Conservation (phyloP, 2,797 vertebrate genomes). For the Gambusia yucatana region DNA sequence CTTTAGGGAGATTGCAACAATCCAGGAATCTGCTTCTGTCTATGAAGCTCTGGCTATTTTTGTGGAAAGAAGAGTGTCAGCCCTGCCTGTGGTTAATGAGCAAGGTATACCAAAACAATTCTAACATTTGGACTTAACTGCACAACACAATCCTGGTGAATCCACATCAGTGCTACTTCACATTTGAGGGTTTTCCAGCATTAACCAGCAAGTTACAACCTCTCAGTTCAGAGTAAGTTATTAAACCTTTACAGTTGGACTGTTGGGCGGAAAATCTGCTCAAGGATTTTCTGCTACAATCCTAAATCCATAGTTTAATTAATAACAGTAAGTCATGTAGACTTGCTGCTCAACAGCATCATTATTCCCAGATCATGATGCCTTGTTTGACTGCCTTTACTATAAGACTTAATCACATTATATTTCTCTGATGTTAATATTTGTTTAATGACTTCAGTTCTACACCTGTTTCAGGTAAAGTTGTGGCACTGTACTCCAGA, state of each 20-base stretch:
- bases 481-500: conserved; percentile 94
- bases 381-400: background rate
- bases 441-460: background rate
- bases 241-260: background rate
- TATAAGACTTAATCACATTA: background rate
- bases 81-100: conserved; percentile 89
- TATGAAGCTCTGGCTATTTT: conserved; percentile 90
- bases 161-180: background rate
- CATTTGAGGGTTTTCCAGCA: background rate
- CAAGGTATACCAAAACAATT: conserved; percentile 76
- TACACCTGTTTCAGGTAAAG: conserved; percentile 82
- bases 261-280: background rate
- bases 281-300: background rate
- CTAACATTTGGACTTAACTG: background rate
- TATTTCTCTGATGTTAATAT: background rate
- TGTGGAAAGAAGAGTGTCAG: conserved; percentile 93
- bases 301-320: background rate
- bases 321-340: background rate
- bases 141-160: background rate
- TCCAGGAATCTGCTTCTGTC: conserved; percentile 86
- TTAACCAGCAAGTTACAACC: background rate
- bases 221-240: background rate
- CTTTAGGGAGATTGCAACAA: conserved; percentile 87
- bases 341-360: background rate
- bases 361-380: background rate